These are phyloP conservation scores for Halcyon badia DNA, from an alignment of 2,797 vertebrate genomes.

Conservation along the genomic window DNA sequence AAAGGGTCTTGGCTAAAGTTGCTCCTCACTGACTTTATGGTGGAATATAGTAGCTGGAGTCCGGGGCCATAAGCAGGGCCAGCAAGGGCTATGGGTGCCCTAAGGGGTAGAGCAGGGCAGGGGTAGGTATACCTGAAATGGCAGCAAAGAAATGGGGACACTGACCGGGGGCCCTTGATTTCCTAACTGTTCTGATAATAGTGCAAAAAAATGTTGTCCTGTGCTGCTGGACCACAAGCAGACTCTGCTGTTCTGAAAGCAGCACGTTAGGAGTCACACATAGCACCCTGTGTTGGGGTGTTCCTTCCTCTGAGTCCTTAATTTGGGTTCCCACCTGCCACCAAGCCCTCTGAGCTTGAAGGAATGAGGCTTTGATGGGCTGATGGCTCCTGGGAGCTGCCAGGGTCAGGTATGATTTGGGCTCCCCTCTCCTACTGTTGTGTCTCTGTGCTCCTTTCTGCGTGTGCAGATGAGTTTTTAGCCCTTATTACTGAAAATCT, in stretches of 20 bases:
- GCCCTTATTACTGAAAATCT: not conserved
- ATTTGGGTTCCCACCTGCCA: not conserved
- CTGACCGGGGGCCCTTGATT: not conserved
- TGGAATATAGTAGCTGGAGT: not conserved
- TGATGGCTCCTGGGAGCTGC: not conserved
- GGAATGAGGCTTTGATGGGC: not conserved
- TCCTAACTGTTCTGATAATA: not conserved
- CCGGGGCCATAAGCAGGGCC: not conserved
- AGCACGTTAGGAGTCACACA: not conserved
- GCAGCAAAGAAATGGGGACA: not conserved
- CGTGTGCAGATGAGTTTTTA: not conserved
- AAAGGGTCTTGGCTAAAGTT: not conserved
- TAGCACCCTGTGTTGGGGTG: fast-evolving
- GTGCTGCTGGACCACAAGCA: not conserved
- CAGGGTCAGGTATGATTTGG: not conserved
- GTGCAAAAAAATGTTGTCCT: not conserved
- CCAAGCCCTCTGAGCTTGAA: not conserved
- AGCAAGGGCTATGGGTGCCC: not conserved
- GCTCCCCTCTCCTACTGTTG: not conserved
- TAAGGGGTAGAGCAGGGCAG: not conserved
- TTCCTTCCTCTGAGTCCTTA: not conserved
- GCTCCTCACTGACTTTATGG: not conserved
- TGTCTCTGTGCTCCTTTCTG: not conserved
- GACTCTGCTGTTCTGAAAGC: not conserved
- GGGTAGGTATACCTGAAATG: not conserved